Evolutionary conservation across 2,797 vertebrate species (phyloP).

Genomic region (Aldrovandia affinis): DNA sequence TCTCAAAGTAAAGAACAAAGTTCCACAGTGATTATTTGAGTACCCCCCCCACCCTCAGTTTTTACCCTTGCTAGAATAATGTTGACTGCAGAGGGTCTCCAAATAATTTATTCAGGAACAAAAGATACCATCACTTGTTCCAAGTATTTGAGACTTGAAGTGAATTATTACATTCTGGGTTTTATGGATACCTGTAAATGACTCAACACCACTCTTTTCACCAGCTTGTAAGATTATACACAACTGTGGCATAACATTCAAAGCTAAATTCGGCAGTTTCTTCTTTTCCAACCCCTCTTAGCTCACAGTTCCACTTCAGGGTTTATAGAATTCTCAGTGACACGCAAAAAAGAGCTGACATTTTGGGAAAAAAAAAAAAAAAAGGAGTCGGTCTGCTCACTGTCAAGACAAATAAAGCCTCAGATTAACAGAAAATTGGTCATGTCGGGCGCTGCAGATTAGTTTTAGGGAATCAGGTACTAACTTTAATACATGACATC

Average conservation of each 20-base stretch:
- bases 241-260: conserved; percentile 62
- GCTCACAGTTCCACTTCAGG: conserved; percentile 29
- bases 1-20: neutral
- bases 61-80: neutral
- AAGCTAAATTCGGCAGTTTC: neutral
- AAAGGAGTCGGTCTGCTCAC: conserved; percentile 52
- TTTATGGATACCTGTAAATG: conserved; percentile 73
- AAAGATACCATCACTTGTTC: conserved; percentile 64
- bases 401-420: conserved; percentile 74
- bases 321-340: conserved; percentile 51
- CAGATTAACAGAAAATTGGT: conserved; percentile 61
- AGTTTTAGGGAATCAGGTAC: conserved; percentile 70
- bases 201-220: conserved; percentile 69
- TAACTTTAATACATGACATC: conserved; percentile 79
- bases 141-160: conserved; percentile 65
- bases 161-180: conserved; percentile 67
- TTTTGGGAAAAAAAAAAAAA: conserved; percentile 53
- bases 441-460: conserved; percentile 68
- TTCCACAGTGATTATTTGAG: neutral
- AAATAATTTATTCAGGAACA: conserved; percentile 54
- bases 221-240: conserved; percentile 67
- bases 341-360: conserved; percentile 64
- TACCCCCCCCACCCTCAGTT: neutral
- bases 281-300: conserved; percentile 11
- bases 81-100: conserved; percentile 45